These are phyloP conservation scores for Capreolus pygargus DNA, from an alignment of 2,113 vertebrate genomes.

Conservation along the genomic window DNA sequence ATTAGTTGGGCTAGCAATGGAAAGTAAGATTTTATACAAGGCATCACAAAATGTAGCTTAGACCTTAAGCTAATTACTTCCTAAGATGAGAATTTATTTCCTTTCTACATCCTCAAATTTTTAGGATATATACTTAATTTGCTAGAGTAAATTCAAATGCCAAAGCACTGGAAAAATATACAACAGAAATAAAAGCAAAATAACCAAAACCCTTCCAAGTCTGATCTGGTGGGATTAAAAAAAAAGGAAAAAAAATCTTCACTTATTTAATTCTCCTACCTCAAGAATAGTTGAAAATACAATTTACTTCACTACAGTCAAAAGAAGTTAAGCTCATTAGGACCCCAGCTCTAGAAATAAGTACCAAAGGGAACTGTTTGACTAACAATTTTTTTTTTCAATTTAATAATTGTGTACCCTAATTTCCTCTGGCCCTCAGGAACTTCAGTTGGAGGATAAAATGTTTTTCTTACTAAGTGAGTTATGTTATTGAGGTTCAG, in stretches of 20 bases:
- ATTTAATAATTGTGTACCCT: background rate
- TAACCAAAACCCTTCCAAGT: background rate
- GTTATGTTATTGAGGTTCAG: background rate
- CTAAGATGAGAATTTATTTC: background rate
- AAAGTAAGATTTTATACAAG: background rate
- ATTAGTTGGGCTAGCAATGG: background rate
- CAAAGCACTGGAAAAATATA: background rate
- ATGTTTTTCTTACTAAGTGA: background rate
- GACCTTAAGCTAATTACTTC: conserved; percentile 27
- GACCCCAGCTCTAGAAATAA: background rate
- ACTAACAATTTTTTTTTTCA: background rate
- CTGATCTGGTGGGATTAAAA: background rate
- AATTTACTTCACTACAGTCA: background rate
- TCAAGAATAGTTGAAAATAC: conserved; percentile 1
- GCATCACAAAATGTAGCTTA: conserved; percentile 4
- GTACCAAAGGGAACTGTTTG: background rate
- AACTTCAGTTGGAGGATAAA: background rate
- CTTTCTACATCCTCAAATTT: background rate
- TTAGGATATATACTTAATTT: background rate
- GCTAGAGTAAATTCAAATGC: conserved; percentile 22
- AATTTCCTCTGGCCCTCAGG: background rate
- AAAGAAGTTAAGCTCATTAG: conserved; percentile 9
- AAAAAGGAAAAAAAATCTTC: background rate
- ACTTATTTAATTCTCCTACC: background rate
- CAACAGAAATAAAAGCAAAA: conserved; percentile 17